Base-by-base conservation (phyloP, 2,113 vertebrate genomes). In the Callochromis pleurospilus region DNA sequence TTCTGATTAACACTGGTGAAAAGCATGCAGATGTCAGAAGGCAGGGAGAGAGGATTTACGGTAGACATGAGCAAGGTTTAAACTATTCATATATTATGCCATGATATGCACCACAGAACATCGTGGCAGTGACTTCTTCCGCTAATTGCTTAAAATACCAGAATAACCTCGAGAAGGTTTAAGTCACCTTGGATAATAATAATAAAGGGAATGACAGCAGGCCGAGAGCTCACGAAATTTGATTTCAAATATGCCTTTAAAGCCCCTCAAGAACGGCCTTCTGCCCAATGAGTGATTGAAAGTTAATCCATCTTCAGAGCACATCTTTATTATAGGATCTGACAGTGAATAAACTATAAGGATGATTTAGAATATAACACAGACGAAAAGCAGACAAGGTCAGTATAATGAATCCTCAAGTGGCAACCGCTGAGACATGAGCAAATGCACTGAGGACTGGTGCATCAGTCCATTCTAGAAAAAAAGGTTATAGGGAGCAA, bases 361-460 rank as follows among this genome's bases (percentile, higher is more conserved):
- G 70, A 45, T 92, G 79, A 49, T 92, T 93, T 90, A 82, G 56
- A 86, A 80, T 73, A 73, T 81, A 45, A 83, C 58, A 79, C 85
- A 84, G 90, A 92, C 60, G 77, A 92, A 91, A 89, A 89, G 73
- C 81, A 58, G 83, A 85, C 88, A 90, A 93, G 89, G 92, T 95
- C 91, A 86, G 45, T 2, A 10, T 79, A 68, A 85, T 79, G 19
- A 89, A 79, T 88, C 80, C 1, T 86, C 55, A 56, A 88, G 85
- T 90, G 85, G 83, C 65, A 77, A 80, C 53, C 73, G 81, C 86
- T 90, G 86, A 84, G 68, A 92, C 87, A 90, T 60, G 91, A 83
- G 33, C 36, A 49, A 86, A 86, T 80, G 85, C 65, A 60, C 42
- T 4, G 55, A 90, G 26, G 47, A 65, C 56, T 11, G 19, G 29